Evolutionary conservation across 92 coral and sea anemone genomes (phyloP), one percentile per base, ranked within the genome.

Genomic region (Phenganax stokvisi): DNA sequence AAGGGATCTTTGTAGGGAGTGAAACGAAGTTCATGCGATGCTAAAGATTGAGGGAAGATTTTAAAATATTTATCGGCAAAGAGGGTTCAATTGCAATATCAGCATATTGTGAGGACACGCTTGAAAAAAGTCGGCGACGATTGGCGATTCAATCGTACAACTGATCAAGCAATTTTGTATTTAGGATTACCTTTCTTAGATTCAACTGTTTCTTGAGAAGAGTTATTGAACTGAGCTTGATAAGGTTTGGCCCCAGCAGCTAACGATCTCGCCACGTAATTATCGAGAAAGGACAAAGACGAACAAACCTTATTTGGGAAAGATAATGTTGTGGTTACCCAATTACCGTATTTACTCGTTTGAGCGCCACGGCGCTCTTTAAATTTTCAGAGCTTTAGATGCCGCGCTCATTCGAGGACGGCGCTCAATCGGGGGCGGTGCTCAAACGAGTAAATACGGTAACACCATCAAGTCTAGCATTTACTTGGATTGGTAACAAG

Each of bases 221-320:
- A 87, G 76, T 87, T 87, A 51, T 83, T 84, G 65, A 74, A 72
- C 1, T 91, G 92, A 37, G 47, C 47, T 80, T 72, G 83, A 85
- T 89, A 93, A 3, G 97, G 92, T 57, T 77, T 71, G 53, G 97
- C 92, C 7, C 98, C 98, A 55, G 85, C 73, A 12, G 67, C 72
- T 55, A 91, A 60, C n/a, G 98, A 90, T 17, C 91, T 80, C 5
- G 93, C 80, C 2, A 93, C 97, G 74, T 82, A 90, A 17, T 87
- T 89, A 76, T 93, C 98, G 83, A 93, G 79, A 73, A 93, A 91
- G 5, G 98, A 91, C 62, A 93, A 81, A 3, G 90, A 85, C 16
- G 91, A 86, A 82, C 92, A 96, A 8, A 94, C 93, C 98, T 94
- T 77, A 47, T 29, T 1, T 25, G 58, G 12, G 3, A 56, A 15